A percentile compares a stretch with the other conserved stretches of the same genome.
These are phyloP conservation scores for Paradoxurus hermaphroditus DNA, from an alignment of 2,113 vertebrate genomes.

Conservation along the genomic window DNA sequence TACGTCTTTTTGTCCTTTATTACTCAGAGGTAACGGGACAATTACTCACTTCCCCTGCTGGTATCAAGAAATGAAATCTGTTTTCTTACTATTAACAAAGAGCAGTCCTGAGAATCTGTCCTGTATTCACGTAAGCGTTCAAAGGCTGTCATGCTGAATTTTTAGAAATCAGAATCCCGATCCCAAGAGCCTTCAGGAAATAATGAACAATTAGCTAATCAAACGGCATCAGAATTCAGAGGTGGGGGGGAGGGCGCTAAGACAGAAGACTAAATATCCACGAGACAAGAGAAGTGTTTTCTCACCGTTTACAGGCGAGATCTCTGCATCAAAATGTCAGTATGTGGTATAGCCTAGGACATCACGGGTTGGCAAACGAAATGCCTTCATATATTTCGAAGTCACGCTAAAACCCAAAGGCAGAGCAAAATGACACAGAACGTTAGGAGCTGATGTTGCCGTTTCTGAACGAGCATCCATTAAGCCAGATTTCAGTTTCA, in stretches of 20 bases:
- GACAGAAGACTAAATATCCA: slow-evolving; percentile 32
- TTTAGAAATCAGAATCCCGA: slow-evolving; percentile 3
- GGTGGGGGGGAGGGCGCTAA: neutral
- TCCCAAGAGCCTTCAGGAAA: neutral
- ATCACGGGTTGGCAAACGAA: slow-evolving; percentile 11
- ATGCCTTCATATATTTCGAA: slow-evolving; percentile 43
- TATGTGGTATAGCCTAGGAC: slow-evolving; percentile 15
- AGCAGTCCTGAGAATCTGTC: slow-evolving; percentile 35
- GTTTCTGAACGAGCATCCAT: slow-evolving; percentile 42
- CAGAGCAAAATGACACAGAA: slow-evolving; percentile 34
- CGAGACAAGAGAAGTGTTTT: slow-evolving; percentile 34
- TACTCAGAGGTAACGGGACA: slow-evolving; percentile 55
- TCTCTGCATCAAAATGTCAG: slow-evolving; percentile 39
- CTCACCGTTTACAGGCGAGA: slow-evolving; percentile 7
- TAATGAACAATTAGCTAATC: slow-evolving; percentile 17
- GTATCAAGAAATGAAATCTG: slow-evolving; percentile 50
- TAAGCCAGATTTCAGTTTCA: slow-evolving; percentile 39
- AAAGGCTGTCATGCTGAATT: slow-evolving; percentile 26
- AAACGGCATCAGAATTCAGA: slow-evolving; percentile 34
- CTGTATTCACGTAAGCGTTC: neutral
- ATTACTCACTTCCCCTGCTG: slow-evolving; percentile 65
- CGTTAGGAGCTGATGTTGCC: neutral
- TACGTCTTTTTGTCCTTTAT: slow-evolving; percentile 24
- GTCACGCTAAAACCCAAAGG: slow-evolving; percentile 12
- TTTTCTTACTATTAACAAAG: slow-evolving; percentile 36